Conservation (phyloP, 2,888 invertebrate genomes). For the Campoplex capitator region DNA sequence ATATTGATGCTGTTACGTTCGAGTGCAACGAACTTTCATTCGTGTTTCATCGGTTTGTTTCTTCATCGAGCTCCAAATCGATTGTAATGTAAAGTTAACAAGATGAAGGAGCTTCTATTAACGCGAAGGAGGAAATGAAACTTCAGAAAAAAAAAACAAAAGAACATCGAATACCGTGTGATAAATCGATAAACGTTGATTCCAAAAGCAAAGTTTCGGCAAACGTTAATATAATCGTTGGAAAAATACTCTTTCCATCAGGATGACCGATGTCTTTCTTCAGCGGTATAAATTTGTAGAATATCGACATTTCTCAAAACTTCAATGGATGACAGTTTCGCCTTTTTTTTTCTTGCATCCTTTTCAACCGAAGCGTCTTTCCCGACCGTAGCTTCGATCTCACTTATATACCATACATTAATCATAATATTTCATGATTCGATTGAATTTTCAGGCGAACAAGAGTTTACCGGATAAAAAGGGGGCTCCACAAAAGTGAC, state of each 20-base stretch:
- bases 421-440: neutral
- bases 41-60: neutral
- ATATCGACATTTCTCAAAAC: too few relatives aligned
- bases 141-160: neutral
- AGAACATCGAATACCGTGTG: too few relatives aligned
- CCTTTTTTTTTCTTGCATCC: neutral
- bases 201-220: too few relatives aligned
- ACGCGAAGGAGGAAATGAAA: neutral
- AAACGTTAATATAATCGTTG: too few relatives aligned
- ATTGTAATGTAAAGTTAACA: neutral
- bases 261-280: too few relatives aligned
- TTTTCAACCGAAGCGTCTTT: too few relatives aligned
- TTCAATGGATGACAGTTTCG: neutral
- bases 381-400: neutral
- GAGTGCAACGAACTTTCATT: neutral
- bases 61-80: neutral
- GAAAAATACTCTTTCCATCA: too few relatives aligned
- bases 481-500: conserved; percentile 43
- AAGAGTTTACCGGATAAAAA: conserved; percentile 9
- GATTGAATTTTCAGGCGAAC: neutral
- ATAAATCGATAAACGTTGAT: too few relatives aligned
- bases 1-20: neutral
- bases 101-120: neutral
- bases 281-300: too few relatives aligned
- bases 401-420: neutral